Percentiles rank a stretch among this genome's conserved stretches.
These are phyloP conservation scores for Micromussa lordhowensis DNA, from an alignment of 92 coral and sea anemone species.

Conservation along the genomic window DNA sequence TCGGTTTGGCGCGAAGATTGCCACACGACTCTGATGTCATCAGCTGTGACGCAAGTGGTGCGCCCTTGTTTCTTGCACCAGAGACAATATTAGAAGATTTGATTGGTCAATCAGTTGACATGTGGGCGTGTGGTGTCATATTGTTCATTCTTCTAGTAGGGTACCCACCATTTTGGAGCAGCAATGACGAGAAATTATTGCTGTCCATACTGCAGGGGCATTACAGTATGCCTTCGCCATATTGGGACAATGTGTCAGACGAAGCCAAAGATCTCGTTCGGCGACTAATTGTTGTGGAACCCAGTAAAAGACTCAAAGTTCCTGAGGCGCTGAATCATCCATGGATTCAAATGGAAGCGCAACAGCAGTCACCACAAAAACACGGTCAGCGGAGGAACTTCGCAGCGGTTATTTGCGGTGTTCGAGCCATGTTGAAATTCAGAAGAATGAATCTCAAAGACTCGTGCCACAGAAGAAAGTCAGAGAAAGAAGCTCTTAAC, in stretches of 20 bases:
- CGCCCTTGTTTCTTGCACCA: slow-evolving; percentile 97
- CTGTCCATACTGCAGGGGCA: slow-evolving; percentile 86
- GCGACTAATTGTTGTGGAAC: slow-evolving; percentile 70
- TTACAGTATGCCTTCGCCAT: slow-evolving; percentile 69
- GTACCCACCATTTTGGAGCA: slow-evolving; percentile 96
- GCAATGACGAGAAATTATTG: slow-evolving; percentile 77
- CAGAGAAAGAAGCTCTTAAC: slow-evolving; percentile 35
- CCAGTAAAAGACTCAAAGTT: slow-evolving; percentile 75
- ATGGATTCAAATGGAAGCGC: slow-evolving; percentile 68
- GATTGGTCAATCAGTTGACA: slow-evolving; percentile 91
- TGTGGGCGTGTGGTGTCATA: slow-evolving; percentile 95
- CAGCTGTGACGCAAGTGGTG: slow-evolving; percentile 81
- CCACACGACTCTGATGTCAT: slow-evolving; percentile 75
- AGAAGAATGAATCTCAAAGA: slow-evolving; percentile 58
- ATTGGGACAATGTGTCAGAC: slow-evolving; percentile 73
- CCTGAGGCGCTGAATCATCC: slow-evolving; percentile 86
- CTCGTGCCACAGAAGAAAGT: slow-evolving; percentile 20
- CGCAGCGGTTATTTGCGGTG: slow-evolving; percentile 65
- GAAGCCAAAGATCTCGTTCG: slow-evolving; percentile 83
- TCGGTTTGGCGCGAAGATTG: slow-evolving; percentile 83
- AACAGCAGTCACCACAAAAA: background rate
- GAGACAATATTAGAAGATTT: slow-evolving; percentile 90
- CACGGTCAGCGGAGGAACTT: slow-evolving; percentile 53
- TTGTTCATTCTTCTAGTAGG: slow-evolving; percentile 84
- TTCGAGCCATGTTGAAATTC: slow-evolving; percentile 77